Evolutionary conservation across 2,888 invertebrate genomes (phyloP), one percentile per base, ranked within the genome.

Genomic region (Apomyelois bistriatella): DNA sequence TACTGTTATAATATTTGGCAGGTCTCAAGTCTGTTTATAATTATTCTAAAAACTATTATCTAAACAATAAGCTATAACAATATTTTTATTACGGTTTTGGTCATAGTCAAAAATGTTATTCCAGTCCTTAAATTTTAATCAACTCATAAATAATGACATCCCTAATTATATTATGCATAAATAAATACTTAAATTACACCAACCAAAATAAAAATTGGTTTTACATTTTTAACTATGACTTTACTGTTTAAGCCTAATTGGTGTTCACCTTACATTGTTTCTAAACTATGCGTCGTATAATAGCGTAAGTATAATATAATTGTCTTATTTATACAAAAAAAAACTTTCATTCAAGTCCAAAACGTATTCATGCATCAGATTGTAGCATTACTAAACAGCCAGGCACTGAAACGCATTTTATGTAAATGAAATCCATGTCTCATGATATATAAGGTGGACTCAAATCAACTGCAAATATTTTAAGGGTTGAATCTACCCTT

Each of bases 1-100:
- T 79, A 80, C 67, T 72, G 72, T 74, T 38, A 74, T 74, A 78
- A 79, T 79, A 82, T 83, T 82, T 84, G 84, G 83, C 82, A 82
- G 84, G 76, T 76, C 72, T 75, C 70, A 77, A 77, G 74, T 79
- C 74, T 71, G 66, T 66, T 59, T 62, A 68, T 51, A 58, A 55
- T 58, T 61, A 58, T 53, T 53, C 51, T 65, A 66, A 53, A 17
- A 49, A 52, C 53, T 60, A 61, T 49, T 47, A 48, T 47, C 53
- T 52, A 49, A 54, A 49, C 43, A 55, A 53, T 50, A 54, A 16
- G 48, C 10, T 56, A 46, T 10, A 55, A 38, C 54, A 55, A 37
- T 54, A 48, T 38, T 32, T 32, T 56, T 58, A 43, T 43, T 22
- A 60, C 58, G 41, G 52, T 22, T 46, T 37, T 6, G 35, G 41